Evolutionary conservation across 2,113 vertebrate genomes (phyloP), one percentile per base, ranked within the genome.

Genomic region (Antechinus stuartii): DNA sequence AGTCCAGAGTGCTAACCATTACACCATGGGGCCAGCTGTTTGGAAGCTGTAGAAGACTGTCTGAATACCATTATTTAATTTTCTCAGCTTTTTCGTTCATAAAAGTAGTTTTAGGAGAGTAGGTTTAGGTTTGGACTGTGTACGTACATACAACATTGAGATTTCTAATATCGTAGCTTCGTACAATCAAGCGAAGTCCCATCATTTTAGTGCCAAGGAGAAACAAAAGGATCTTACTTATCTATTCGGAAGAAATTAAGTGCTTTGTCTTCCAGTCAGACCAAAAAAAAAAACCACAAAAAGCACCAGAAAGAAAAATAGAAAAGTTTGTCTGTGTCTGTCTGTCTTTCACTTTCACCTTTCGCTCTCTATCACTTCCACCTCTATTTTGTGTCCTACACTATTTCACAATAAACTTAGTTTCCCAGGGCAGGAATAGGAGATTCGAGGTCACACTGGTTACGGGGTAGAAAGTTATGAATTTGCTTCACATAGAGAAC

Each of bases 41-140:
- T 0, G 1, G 0, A 0, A 2, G 1, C 35, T 35, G 3, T 11
- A 35, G 57, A 0, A 14, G 0, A 35, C 7, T 84, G 42, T 42
- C 42, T 84, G 19, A 84, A 7, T 42, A 22, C 1, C 42, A 16
- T 35, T 68, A 16, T 16, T 68, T 30, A 61, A 61, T 61, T 3
- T 3, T 35, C 11, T 42, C 16, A n/a, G 5, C 12, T 68, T 68
- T 68, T 14, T 24, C 6, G 2, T 24, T 23, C 23, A 55, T 56
- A 56, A 8, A 56, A 8, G 26, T 35, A 68, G 57, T 68, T 68
- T 14, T 30, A n/a, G 19, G 19, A 84, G 42, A 42, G 1, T 84
- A 84, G 19, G 42, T 84, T 42, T 84, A 42, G 19, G 68, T 42
- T 84, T 42, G 68, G n/a, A 42, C 16, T 84, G 6, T 42, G 68